These are phyloP conservation scores for Volucella zonaria DNA, from an alignment of 2,888 invertebrate genomes.

Conservation along the genomic window DNA sequence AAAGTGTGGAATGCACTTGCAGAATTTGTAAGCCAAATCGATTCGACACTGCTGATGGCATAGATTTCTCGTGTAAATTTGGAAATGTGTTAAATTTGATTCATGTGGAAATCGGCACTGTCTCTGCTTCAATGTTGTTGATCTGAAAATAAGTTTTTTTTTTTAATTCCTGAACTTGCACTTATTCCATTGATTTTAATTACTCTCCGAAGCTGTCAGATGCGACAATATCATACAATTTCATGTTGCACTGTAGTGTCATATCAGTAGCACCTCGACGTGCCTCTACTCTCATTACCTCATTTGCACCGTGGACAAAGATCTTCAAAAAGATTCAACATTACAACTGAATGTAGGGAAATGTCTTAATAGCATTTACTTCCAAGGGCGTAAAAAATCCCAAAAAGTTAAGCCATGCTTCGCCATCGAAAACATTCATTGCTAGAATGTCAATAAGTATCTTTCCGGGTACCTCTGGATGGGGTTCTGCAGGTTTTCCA, in stretches of 20 bases:
- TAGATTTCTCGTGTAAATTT: constrained; percentile 80
- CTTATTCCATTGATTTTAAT: background rate
- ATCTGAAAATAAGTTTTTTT: constrained; percentile 70
- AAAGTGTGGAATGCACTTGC: constrained; percentile 82
- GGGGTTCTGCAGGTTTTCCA: constrained; percentile 75
- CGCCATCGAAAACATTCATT: constrained; percentile 78
- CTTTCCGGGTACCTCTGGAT: constrained; percentile 10
- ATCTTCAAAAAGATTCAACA: constrained; percentile 72
- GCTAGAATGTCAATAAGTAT: constrained; percentile 61
- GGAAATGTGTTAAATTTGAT: constrained; percentile 81
- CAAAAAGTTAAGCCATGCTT: constrained; percentile 77
- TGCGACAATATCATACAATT: constrained; percentile 78
- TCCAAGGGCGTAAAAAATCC: constrained; percentile 78
- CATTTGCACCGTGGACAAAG: constrained; percentile 80
- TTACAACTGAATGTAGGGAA: background rate
- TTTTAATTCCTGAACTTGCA: background rate
- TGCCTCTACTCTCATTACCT: constrained; percentile 79
- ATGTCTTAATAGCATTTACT: constrained; percentile 72
- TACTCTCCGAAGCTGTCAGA: constrained; percentile 78
- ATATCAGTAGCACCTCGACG: constrained; percentile 77
- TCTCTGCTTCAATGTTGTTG: constrained; percentile 78
- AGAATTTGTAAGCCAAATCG: constrained; percentile 79
- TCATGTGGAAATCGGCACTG: constrained; percentile 81
- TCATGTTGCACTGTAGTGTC: constrained; percentile 76
- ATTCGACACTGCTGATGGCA: constrained; percentile 82